These are phyloP conservation scores for Drosophila hydei DNA, from an alignment of 1,140 invertebrate species.

Conservation along the genomic window DNA sequence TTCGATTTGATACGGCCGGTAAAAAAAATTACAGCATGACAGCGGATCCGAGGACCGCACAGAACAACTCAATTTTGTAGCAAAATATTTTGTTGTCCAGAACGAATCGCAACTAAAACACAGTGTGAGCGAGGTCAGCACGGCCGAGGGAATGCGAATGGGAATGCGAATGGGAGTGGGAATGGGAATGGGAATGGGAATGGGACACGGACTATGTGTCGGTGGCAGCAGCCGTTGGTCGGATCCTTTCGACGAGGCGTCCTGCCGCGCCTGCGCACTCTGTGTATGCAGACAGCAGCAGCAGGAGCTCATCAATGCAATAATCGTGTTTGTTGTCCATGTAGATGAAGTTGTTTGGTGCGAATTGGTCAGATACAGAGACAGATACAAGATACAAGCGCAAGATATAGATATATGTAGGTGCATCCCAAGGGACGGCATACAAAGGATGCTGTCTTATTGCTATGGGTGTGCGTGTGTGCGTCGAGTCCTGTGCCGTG, in stretches of 20 bases:
- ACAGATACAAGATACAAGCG: conserved; percentile 1
- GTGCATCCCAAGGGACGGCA: conserved; percentile 49
- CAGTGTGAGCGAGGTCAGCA: conserved; percentile 30
- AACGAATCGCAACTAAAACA: conserved; percentile 77
- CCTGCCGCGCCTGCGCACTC: conserved; percentile 62
- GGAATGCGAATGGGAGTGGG: neutral
- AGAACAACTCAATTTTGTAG: conserved; percentile 79
- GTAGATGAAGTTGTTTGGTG: conserved; percentile 73
- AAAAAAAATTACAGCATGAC: conserved; percentile 75
- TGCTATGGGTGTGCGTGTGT: conserved; percentile 16
- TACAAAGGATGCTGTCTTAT: conserved; percentile 53
- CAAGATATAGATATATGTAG: neutral
- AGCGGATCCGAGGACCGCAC: conserved; percentile 53
- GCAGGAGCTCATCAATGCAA: conserved; percentile 83
- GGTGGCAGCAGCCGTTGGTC: conserved; percentile 25
- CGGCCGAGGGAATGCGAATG: neutral
- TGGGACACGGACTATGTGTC: conserved; percentile 11
- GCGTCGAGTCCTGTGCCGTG: conserved; percentile 35
- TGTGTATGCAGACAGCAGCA: conserved; percentile 76
- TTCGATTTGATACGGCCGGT: conserved; percentile 76
- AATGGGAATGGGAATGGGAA: neutral
- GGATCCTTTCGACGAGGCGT: conserved; percentile 35
- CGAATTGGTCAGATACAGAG: conserved; percentile 49
- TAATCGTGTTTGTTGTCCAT: conserved; percentile 72
- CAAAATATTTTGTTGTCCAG: conserved; percentile 81